Conservation (phyloP, 1,140 invertebrate genomes). For the Atopsyche davidsoni region DNA sequence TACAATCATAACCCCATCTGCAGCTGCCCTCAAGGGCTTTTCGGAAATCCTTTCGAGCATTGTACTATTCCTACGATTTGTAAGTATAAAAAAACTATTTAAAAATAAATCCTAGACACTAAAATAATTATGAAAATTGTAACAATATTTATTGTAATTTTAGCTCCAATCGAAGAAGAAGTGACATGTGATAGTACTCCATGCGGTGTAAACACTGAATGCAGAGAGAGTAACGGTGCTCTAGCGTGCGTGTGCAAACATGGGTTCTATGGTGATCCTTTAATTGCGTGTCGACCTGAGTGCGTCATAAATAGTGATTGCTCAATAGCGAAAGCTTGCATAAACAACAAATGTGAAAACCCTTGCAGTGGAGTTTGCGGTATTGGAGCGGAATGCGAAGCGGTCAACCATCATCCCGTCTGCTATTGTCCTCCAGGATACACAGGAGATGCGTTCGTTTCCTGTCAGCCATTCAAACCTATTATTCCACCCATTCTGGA, state of each 20-base stretch:
- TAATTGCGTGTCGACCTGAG: conserved; percentile 67
- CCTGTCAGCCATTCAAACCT: conserved; percentile 54
- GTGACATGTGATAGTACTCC: conserved; percentile 62
- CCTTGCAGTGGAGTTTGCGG: conserved; percentile 75
- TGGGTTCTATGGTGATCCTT: conserved; percentile 68
- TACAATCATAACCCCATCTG: conserved; percentile 73
- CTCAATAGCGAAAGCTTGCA: conserved; percentile 58
- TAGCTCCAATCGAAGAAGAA: conserved; percentile 44
- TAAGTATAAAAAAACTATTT: conserved; percentile 35
- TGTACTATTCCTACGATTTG: conserved; percentile 53
- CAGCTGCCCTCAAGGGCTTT: conserved; percentile 61
- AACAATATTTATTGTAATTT: conserved; percentile 23
- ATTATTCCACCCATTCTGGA: conserved; percentile 35
- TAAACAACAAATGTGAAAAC: conserved; percentile 74
- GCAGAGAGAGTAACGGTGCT: conserved; percentile 52
- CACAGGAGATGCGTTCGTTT: conserved; percentile 72
- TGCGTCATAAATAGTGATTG: conserved; percentile 77
- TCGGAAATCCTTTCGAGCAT: conserved; percentile 78
- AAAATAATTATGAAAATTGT: conserved; percentile 3
- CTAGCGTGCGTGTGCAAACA: conserved; percentile 59
- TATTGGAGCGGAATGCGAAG: conserved; percentile 64
- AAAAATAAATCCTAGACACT: too few relatives aligned
- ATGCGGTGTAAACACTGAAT: conserved; percentile 72
- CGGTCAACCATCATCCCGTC: conserved; percentile 70
- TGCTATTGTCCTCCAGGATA: conserved; percentile 68